These are phyloP conservation scores for Polyergus mexicanus DNA, from an alignment of 1,140 invertebrate species.

Conservation along the genomic window DNA sequence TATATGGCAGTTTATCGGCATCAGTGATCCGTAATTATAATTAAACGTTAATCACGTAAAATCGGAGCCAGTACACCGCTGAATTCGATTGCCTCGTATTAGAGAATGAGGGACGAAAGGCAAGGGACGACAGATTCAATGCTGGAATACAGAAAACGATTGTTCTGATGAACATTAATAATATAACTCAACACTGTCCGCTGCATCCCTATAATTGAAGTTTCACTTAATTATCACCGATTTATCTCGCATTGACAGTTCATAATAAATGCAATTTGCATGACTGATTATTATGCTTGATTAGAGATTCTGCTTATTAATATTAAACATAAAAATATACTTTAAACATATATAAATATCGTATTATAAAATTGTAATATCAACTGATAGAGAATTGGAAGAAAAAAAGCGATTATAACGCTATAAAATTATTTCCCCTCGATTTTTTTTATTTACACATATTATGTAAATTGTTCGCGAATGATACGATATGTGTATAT, in stretches of 20 bases:
- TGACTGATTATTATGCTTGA: constrained; percentile 54
- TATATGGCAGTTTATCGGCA: constrained; percentile 67
- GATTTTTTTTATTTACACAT: neutral
- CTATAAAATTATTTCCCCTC: neutral
- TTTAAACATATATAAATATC: constrained; percentile 14
- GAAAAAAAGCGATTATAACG: neutral
- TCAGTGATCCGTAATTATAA: constrained; percentile 73
- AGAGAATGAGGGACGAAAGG: constrained; percentile 37
- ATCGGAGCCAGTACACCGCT: constrained; percentile 51
- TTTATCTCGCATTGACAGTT: constrained; percentile 60
- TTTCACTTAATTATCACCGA: constrained; percentile 60
- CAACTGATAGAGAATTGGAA: neutral
- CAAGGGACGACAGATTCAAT: constrained; percentile 7
- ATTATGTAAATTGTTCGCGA: neutral
- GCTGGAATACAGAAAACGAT: constrained; percentile 57
- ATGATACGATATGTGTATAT: neutral
- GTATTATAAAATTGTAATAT: neutral
- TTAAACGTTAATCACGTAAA: constrained; percentile 72
- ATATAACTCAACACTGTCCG: constrained; percentile 48
- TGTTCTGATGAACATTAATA: constrained; percentile 54
- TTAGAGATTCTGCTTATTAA: constrained; percentile 35
- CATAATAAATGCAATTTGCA: constrained; percentile 43
- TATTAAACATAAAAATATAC: neutral
- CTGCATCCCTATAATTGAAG: constrained; percentile 36
- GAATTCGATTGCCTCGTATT: constrained; percentile 64